Conservation (phyloP, 2,888 invertebrate genomes). For the Ypsolopha sequella region DNA sequence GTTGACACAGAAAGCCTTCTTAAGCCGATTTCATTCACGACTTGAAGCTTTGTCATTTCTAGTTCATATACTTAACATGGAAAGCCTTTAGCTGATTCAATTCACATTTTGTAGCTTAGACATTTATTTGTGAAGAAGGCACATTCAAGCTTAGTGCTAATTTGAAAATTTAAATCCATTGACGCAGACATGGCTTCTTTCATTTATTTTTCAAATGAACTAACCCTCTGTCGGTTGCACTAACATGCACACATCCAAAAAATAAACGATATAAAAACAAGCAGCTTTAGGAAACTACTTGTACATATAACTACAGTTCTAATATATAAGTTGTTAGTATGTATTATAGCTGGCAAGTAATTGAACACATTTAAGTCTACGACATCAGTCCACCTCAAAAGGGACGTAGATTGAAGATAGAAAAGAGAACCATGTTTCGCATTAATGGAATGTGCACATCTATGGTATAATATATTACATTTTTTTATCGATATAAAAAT, state of each 20-base stretch:
- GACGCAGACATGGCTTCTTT: conserved; percentile 44
- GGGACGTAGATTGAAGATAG: conserved; percentile 4
- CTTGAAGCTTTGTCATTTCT: too few relatives aligned
- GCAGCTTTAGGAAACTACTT: too few relatives aligned
- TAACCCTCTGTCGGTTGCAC: too few relatives aligned
- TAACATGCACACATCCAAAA: too few relatives aligned
- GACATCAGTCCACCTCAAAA: too few relatives aligned
- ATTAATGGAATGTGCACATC: conserved; percentile 60
- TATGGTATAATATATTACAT: conserved; percentile 59
- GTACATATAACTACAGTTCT: too few relatives aligned
- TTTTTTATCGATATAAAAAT: conserved; percentile 46
- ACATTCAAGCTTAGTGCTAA: conserved; percentile 52
- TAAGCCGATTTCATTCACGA: background rate
- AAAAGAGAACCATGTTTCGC: conserved; percentile 56
- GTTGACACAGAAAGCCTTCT: background rate
- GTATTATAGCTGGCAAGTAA: too few relatives aligned
- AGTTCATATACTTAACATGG: too few relatives aligned
- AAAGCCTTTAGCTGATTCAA: background rate
- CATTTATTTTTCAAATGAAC: background rate
- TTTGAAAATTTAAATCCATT: conserved; percentile 56
- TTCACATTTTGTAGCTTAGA: background rate
- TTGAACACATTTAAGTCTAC: too few relatives aligned
- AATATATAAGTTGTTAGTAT: too few relatives aligned
- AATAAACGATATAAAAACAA: too few relatives aligned
- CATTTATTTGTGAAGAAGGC: conserved; percentile 8